phyloP scores from a whole-genome alignment of 1,140 invertebrate species.

The Brachionus calyciflorus region DNA sequence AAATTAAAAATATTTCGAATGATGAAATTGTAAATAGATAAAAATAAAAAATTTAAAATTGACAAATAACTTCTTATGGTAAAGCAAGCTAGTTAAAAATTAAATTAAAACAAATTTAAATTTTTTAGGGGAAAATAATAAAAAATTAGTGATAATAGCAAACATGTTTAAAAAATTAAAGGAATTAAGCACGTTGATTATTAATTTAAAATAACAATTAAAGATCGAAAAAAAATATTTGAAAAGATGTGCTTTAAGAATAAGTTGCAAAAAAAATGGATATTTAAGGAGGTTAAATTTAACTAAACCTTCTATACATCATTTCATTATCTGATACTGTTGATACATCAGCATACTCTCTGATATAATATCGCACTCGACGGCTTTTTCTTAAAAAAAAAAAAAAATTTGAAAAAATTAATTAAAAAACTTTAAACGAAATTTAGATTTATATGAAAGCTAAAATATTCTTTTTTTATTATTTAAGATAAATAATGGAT shows the following conservation, averaged over 20 bases:
- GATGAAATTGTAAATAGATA: too few relatives aligned
- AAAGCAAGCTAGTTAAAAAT: too few relatives aligned
- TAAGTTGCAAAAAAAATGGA: background rate
- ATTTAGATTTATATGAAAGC: too few relatives aligned
- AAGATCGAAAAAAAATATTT: slow-evolving; percentile 9
- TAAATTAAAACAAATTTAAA: too few relatives aligned
- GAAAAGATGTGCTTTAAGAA: background rate
- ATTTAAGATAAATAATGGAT: too few relatives aligned
- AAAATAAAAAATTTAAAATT: too few relatives aligned
- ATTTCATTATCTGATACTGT: slow-evolving; percentile 38
- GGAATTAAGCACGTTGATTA: background rate
- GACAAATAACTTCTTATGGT: too few relatives aligned
- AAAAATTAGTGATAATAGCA: too few relatives aligned
- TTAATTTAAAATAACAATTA: too few relatives aligned
- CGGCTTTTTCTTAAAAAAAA: slow-evolving; percentile 6
- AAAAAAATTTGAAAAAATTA: slow-evolving; percentile 1
- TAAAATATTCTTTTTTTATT: too few relatives aligned
- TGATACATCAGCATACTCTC: slow-evolving; percentile 44
- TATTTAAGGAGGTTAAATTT: background rate
- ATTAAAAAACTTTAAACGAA: background rate
- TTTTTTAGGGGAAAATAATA: too few relatives aligned
- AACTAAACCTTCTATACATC: slow-evolving; percentile 43
- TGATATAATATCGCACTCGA: slow-evolving; percentile 31
- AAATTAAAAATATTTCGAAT: too few relatives aligned
- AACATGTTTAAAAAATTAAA: background rate